phyloP scores from a whole-genome alignment of 2,113 vertebrate genomes.

The Murina feae region DNA sequence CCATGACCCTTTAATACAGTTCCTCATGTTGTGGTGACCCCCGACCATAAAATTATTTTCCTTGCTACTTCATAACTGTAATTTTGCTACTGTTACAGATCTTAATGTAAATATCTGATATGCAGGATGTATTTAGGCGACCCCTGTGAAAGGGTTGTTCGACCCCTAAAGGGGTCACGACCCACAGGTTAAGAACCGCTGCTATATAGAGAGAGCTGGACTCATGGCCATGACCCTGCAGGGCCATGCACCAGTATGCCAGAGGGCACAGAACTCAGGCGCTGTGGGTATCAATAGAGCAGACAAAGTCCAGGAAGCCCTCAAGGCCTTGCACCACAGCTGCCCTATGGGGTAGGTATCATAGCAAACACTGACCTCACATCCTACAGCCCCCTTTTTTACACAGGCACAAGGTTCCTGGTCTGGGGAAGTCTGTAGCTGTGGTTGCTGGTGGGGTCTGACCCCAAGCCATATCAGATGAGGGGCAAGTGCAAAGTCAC shows the following conservation, averaged over 20 bases:
- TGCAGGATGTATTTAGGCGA: no score
- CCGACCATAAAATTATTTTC: no score
- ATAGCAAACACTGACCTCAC: background rate
- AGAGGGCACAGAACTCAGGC: background rate
- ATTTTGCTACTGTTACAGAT: no score
- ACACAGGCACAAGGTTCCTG: background rate
- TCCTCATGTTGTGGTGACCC: no score
- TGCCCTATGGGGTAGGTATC: no score
- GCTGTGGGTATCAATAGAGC: background rate
- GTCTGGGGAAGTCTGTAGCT: background rate
- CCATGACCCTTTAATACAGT: no score
- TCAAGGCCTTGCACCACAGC: background rate
- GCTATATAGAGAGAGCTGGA: background rate
- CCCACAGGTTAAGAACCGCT: no score
- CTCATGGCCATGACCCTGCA: background rate
- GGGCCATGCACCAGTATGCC: background rate
- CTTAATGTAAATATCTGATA: no score
- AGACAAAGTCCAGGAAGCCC: background rate
- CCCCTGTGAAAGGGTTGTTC: no score
- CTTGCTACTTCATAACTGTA: no score
- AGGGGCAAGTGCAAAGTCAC: background rate
- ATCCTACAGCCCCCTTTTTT: background rate
- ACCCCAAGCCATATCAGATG: background rate
- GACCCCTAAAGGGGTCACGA: no score
- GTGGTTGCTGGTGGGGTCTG: background rate